Percentiles rank a stretch among this genome's conserved stretches.
Conservation (phyloP, 2,113 vertebrate genomes). For the Opisthocomus hoazin region DNA sequence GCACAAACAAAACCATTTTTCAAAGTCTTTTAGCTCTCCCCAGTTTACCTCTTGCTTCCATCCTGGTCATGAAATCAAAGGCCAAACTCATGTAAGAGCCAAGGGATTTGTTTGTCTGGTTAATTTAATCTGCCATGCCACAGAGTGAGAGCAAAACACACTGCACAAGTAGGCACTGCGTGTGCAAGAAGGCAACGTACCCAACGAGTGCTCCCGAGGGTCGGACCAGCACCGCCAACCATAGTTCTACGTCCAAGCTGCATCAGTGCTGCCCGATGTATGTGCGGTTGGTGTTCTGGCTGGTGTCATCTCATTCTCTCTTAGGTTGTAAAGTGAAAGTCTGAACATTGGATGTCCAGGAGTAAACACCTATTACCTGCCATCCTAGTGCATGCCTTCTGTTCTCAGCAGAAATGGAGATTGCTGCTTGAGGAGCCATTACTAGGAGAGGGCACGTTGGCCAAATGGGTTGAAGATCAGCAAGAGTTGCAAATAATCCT, state of each 20-base stretch:
- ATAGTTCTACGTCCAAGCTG: background rate
- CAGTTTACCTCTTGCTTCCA: background rate
- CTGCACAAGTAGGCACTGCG: background rate
- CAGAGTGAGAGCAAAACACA: background rate
- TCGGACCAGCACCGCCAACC: background rate
- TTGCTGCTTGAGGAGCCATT: background rate
- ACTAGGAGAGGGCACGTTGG: background rate
- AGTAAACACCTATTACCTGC: background rate
- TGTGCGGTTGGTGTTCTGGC: rapidly evolving
- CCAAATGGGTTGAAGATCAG: background rate
- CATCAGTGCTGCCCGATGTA: rapidly evolving
- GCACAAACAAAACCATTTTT: background rate
- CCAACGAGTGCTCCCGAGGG: background rate
- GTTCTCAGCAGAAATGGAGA: background rate
- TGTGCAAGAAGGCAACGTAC: rapidly evolving
- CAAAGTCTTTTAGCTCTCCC: background rate
- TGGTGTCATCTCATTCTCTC: background rate
- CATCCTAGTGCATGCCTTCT: background rate
- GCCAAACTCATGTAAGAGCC: background rate
- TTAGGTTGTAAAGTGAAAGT: background rate
- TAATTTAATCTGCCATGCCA: background rate
- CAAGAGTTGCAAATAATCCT: background rate
- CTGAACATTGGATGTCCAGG: background rate
- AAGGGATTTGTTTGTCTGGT: background rate
- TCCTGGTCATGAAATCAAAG: background rate